Conservation (phyloP, 2,113 vertebrate species). For the Gallinago jamesoni region DNA sequence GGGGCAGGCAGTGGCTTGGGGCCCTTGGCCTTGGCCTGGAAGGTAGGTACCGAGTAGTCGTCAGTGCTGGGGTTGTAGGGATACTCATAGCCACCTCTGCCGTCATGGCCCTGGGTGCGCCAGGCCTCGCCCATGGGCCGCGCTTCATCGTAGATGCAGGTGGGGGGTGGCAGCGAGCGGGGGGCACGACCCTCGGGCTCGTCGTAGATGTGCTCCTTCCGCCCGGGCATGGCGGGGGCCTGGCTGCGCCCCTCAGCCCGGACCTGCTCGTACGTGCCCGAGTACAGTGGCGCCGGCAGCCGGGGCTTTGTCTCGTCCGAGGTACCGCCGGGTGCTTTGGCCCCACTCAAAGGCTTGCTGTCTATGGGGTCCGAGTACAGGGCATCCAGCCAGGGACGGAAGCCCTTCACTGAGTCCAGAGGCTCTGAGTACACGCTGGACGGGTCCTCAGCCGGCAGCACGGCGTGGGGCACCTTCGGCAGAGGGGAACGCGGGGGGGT, state of each 20-base stretch:
- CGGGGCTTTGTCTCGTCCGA: constrained; percentile 34
- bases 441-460: constrained; percentile 42
- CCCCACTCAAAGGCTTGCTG: constrained; percentile 29
- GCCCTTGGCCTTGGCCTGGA: constrained; percentile 54
- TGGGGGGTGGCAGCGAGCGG: background rate
- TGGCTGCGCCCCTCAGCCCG: constrained; percentile 67
- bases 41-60: constrained; percentile 71
- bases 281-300: constrained; percentile 35
- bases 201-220: constrained; percentile 89
- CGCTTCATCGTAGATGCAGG: constrained; percentile 83
- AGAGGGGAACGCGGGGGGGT: constrained; percentile 68
- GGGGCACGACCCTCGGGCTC: constrained; percentile 86
- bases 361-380: constrained; percentile 92
- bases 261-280: constrained; percentile 78
- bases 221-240: background rate
- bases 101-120: constrained; percentile 73
- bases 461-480: constrained; percentile 23
- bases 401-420: constrained; percentile 82
- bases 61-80: constrained; percentile 76
- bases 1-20: constrained; percentile 84
- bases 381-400: constrained; percentile 63
- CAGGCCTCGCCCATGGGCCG: constrained; percentile 72
- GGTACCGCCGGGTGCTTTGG: background rate
- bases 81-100: constrained; percentile 70
- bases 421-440: constrained; percentile 88